Conservation (phyloP, 2,113 vertebrate species). For the Haemorhous mexicanus region DNA sequence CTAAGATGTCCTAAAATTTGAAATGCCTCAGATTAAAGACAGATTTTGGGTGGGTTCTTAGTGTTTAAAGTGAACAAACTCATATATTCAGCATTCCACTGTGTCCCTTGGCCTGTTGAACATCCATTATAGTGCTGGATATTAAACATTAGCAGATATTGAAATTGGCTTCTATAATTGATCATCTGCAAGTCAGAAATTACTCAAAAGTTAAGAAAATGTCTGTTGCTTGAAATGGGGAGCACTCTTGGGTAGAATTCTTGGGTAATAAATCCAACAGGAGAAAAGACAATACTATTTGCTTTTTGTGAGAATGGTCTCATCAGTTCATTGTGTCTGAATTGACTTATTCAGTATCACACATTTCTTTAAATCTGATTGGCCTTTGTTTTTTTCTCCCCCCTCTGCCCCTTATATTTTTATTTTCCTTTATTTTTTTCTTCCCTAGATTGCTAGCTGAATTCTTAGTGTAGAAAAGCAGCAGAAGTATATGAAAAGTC, state of each 20-base stretch:
- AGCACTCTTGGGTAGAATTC: background rate
- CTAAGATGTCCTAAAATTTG: background rate
- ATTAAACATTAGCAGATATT: background rate
- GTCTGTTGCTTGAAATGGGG: background rate
- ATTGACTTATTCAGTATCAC: background rate
- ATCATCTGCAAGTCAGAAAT: background rate
- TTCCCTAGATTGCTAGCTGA: background rate
- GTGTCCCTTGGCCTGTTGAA: background rate
- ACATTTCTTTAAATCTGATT: background rate
- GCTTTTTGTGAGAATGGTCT: background rate
- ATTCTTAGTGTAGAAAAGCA: background rate
- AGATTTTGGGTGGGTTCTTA: background rate
- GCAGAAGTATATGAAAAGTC: background rate
- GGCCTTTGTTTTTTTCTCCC: background rate
- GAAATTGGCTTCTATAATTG: background rate
- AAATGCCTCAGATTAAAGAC: background rate
- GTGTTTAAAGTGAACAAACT: background rate
- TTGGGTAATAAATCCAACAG: background rate
- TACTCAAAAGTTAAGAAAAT: background rate
- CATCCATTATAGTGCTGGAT: background rate
- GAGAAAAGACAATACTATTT: background rate
- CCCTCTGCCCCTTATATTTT: fast-evolving
- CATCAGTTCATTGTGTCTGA: background rate
- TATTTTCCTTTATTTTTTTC: background rate
- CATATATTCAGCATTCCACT: background rate